A percentile compares a stretch with the other conserved stretches of the same genome.
Evolutionary conservation across 2,113 vertebrate genomes (phyloP).

Genomic region (Rhinopomastus cyanomelas): DNA sequence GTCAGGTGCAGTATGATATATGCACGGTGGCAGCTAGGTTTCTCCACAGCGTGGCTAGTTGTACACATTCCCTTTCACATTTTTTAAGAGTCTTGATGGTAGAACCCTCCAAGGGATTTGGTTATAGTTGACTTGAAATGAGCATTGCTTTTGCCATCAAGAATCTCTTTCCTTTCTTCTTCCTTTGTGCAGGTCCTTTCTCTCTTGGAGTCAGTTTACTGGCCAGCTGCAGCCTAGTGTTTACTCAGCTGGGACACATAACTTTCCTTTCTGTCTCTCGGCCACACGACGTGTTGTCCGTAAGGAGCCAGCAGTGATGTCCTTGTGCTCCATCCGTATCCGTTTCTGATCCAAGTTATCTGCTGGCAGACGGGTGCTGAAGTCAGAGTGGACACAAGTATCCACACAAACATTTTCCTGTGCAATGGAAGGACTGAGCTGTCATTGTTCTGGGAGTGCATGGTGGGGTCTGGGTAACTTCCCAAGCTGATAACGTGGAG

Average conservation of each 20-base stretch:
- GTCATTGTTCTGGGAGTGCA: background rate
- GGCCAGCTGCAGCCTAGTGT: background rate
- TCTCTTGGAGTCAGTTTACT: background rate
- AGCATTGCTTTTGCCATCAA: background rate
- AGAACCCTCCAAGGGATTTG: background rate
- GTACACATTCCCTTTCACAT: background rate
- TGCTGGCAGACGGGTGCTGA: background rate
- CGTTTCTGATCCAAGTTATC: background rate
- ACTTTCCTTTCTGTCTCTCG: background rate
- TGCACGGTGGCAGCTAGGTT: background rate
- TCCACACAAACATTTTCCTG: rapidly evolving
- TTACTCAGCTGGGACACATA: background rate
- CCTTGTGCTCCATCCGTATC: background rate
- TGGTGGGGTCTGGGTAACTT: background rate
- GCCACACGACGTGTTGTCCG: background rate
- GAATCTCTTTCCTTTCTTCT: background rate
- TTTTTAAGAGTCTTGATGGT: background rate
- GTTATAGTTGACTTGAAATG: background rate
- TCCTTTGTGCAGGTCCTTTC: background rate
- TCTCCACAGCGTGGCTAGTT: background rate
- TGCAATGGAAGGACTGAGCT: background rate
- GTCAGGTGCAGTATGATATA: background rate
- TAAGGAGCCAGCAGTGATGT: background rate
- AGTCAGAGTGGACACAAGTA: background rate
- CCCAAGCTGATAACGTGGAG: rapidly evolving